Base-by-base conservation (phyloP, 1,140 invertebrate genomes). In the Brachionus koreanus region DNA sequence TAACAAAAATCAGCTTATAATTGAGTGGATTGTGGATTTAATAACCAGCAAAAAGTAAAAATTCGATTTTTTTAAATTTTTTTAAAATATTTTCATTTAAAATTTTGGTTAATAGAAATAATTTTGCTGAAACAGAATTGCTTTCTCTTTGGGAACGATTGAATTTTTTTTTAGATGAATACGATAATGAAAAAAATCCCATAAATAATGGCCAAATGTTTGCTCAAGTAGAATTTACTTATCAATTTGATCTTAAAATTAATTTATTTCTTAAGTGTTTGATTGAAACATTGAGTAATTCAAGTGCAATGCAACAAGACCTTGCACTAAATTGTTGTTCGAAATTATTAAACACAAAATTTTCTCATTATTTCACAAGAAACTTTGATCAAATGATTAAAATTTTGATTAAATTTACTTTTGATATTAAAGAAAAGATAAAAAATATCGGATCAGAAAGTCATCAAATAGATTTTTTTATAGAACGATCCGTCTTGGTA, bases 361-460 rank as follows among this genome's bases (percentile, higher is more conserved):
- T 74, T 74, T 74, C 69, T 23, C 69, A 74, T 49, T 74, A 74
- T 39, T 74, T 74, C 9, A 74, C 25, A 0, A 13, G 69, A 46
- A 74, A 74, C 43, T 74, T 74, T 46, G 69, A 74, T 46, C 69
- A 74, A 49, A 74, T 74, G 69, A 16, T 46, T 12, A 74, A 74
- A 74, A 74, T 74, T 46, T 19, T 74, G 42, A 74, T 46, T 46
- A 12, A 46, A 13, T 74, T 23, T 46, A 13, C 43, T 10, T 13
- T 10, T 16, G 69, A 74, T 25, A 3, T 46, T 6, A 35, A 23
- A 4, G 39, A 74, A 25, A 74, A 16, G 19, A 9, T 74, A 23
- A 46, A 69, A 33, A 65, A 65, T 4, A 33, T 19, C 16, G 25
- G 25, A 43, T 12, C 19, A 43, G 39, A 43, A 33, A 25, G 1